These are phyloP conservation scores for Pimpla rufipes DNA, from an alignment of 2,888 invertebrate species.

Conservation along the genomic window DNA sequence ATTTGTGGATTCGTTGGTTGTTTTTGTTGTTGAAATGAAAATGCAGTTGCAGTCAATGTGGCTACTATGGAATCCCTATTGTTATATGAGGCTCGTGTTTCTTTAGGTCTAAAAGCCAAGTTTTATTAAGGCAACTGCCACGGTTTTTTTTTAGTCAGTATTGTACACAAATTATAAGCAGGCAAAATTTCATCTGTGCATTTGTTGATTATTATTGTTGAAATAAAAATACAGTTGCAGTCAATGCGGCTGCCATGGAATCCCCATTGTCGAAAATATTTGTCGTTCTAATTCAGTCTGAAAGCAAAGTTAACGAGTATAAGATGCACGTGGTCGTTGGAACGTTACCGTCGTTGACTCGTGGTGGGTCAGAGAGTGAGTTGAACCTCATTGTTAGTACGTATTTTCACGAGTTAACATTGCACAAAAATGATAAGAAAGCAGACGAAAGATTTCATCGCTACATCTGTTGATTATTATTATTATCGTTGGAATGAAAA, in stretches of 20 bases:
- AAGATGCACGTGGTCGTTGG: too few species aligned
- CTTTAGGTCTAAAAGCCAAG: background rate
- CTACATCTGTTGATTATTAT: background rate
- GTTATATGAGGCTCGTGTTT: background rate
- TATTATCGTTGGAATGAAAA: background rate
- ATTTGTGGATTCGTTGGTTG: background rate
- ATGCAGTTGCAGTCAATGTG: background rate
- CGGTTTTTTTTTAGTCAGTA: background rate
- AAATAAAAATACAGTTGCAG: background rate
- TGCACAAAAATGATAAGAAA: too few species aligned
- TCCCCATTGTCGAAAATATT: background rate
- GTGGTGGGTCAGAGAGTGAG: too few species aligned
- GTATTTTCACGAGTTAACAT: background rate
- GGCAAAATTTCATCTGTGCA: background rate
- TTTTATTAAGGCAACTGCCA: constrained; percentile 19
- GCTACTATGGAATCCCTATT: background rate
- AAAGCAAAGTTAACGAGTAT: constrained; percentile 43
- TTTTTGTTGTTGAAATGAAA: background rate
- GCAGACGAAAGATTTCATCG: background rate
- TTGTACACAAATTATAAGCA: too few species aligned
- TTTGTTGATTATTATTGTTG: background rate
- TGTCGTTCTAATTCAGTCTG: background rate
- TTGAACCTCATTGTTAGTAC: too few species aligned
- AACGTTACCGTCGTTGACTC: too few species aligned
- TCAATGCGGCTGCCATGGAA: background rate